A percentile compares a stretch with the other conserved stretches of the same genome.
These are phyloP conservation scores for Elgaria multicarinata DNA, from an alignment of 2,113 vertebrate species.

Conservation along the genomic window DNA sequence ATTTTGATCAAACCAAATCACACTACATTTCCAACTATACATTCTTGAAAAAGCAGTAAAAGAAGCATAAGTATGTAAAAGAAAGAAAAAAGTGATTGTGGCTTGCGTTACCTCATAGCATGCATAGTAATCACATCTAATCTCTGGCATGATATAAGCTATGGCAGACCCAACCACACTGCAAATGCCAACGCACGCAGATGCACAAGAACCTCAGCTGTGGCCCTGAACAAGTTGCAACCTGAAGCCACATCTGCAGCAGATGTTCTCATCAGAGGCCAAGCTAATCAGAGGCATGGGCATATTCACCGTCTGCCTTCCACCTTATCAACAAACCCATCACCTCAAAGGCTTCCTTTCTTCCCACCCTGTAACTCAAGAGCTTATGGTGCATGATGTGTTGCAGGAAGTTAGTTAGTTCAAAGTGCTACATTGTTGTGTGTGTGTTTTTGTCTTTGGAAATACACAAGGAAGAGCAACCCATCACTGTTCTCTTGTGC, in stretches of 20 bases:
- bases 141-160: background rate
- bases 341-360: background rate
- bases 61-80: background rate
- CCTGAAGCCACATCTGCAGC: conserved; percentile 3
- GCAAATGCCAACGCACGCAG: background rate
- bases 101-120: background rate
- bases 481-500: background rate
- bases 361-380: background rate
- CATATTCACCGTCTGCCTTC: fast-evolving
- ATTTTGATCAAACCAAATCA: too few relatives aligned
- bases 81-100: background rate
- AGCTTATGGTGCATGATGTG: background rate
- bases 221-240: background rate
- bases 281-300: background rate
- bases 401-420: background rate
- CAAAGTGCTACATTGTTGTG: background rate
- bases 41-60: background rate
- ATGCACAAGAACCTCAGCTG: background rate
- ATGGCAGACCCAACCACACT: background rate
- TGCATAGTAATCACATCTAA: background rate
- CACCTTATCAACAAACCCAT: background rate
- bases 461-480: background rate
- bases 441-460: background rate
- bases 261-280: background rate
- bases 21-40: background rate